phyloP scores from a whole-genome alignment of 2,888 invertebrate genomes.

The Fissipunctia ypsillon region DNA sequence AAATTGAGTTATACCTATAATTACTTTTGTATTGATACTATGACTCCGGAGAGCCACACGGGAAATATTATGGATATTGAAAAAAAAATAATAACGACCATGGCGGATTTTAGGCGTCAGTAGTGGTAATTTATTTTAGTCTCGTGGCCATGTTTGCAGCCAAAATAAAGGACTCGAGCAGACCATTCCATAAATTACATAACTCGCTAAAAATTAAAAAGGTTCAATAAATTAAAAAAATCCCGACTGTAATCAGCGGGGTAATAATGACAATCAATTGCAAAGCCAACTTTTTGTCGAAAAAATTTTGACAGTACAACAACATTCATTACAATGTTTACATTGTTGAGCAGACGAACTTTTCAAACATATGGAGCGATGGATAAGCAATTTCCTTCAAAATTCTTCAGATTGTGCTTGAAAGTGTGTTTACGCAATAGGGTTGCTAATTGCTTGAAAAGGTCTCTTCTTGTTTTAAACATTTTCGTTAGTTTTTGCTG shows the following conservation, averaged over 20 bases:
- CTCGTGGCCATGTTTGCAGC: not conserved
- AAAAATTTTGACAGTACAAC: too few species aligned
- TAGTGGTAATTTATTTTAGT: not conserved
- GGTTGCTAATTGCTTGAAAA: not conserved
- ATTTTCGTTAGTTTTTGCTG: not conserved
- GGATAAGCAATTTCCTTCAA: not conserved
- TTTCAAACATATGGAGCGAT: too few species aligned
- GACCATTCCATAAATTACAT: not conserved
- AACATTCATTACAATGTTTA: too few species aligned
- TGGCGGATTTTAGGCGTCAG: not conserved
- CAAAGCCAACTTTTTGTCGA: too few species aligned
- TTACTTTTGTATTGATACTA: not conserved
- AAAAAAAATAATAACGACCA: not conserved
- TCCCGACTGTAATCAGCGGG: too few species aligned
- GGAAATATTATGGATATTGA: not conserved
- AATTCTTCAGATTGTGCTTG: not conserved
- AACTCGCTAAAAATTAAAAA: not conserved
- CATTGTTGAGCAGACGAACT: too few species aligned
- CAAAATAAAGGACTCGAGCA: not conserved
- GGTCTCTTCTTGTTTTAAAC: not conserved
- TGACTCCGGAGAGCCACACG: not conserved
- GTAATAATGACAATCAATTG: too few species aligned
- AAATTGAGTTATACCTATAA: not conserved
- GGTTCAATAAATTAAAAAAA: not conserved
- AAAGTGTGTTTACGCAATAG: not conserved